phyloP scores from a whole-genome alignment of 2,797 vertebrate genomes.

The Falco novaeseelandiae region DNA sequence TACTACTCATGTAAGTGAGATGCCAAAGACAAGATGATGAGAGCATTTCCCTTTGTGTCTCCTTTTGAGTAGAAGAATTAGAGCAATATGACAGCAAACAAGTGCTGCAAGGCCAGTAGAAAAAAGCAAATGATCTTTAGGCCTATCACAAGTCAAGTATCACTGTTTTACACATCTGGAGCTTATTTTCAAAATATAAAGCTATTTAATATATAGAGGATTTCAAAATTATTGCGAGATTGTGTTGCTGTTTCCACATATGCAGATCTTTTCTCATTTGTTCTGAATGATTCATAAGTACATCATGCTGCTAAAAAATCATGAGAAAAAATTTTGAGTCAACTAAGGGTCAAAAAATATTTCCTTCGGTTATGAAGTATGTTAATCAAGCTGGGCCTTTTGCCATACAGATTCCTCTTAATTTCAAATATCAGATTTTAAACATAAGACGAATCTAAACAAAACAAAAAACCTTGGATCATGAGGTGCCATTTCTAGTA shows the following conservation, averaged over 20 bases:
- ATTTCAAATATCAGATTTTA: conserved; percentile 20
- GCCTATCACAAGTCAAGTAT: background rate
- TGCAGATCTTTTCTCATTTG: background rate
- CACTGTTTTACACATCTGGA: conserved; percentile 25
- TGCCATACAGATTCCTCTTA: conserved; percentile 17
- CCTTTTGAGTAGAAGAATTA: background rate
- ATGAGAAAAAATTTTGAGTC: conserved; percentile 37
- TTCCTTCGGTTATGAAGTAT: conserved; percentile 46
- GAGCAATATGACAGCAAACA: background rate
- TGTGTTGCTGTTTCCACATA: conserved; percentile 28
- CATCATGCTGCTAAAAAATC: conserved; percentile 22
- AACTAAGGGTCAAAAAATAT: background rate
- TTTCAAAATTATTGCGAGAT: background rate
- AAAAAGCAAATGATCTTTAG: background rate
- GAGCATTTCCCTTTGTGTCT: background rate
- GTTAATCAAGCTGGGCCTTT: conserved; percentile 30
- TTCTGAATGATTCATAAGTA: conserved; percentile 51
- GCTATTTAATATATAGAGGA: background rate
- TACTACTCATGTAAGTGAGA: background rate
- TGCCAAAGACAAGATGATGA: background rate
- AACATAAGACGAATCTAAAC: background rate
- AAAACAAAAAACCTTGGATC: background rate
- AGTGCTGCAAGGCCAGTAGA: background rate
- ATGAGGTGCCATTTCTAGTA: background rate
- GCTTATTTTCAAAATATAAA: conserved; percentile 9